phyloP scores from a whole-genome alignment of 2,888 invertebrate genomes.

The Diploptera punctata region DNA sequence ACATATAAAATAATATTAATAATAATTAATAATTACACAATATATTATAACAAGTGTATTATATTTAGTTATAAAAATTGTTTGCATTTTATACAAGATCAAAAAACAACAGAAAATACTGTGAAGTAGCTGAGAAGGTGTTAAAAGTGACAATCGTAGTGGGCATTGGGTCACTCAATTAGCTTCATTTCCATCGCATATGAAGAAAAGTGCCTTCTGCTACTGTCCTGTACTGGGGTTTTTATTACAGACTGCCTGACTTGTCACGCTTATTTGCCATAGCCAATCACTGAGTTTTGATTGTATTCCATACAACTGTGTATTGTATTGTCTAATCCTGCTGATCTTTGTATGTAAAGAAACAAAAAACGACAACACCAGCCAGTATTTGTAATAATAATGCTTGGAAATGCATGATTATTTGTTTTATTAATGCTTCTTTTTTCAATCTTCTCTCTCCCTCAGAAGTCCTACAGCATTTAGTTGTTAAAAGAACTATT shows the following conservation, averaged over 20 bases:
- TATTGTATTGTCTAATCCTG: slow-evolving; percentile 62
- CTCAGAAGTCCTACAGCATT: slow-evolving; percentile 44
- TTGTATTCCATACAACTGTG: slow-evolving; percentile 51
- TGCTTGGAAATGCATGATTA: slow-evolving; percentile 87
- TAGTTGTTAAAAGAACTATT: slow-evolving; percentile 34
- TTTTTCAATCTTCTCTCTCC: slow-evolving; percentile 52
- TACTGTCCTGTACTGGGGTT: slow-evolving; percentile 45
- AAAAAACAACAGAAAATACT: slow-evolving; percentile 21
- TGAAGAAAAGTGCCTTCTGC: slow-evolving; percentile 45
- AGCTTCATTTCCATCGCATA: slow-evolving; percentile 39
- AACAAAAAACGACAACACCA: slow-evolving; percentile 56
- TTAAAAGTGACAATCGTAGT: slow-evolving; percentile 25
- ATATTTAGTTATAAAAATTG: slow-evolving; percentile 29
- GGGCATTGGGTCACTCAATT: slow-evolving; percentile 36
- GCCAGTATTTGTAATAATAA: slow-evolving; percentile 86
- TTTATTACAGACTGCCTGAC: slow-evolving; percentile 45
- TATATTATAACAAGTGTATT: slow-evolving; percentile 34
- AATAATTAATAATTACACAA: slow-evolving; percentile 30
- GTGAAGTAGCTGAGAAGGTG: slow-evolving; percentile 32
- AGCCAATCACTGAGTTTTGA: slow-evolving; percentile 56
- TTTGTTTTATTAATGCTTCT: slow-evolving; percentile 75
- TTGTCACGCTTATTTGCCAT: slow-evolving; percentile 55
- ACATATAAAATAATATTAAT: slow-evolving; percentile 30
- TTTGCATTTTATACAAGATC: slow-evolving; percentile 35
- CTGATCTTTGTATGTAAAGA: slow-evolving; percentile 58